These are phyloP conservation scores for Montipora capitata DNA, from an alignment of 92 coral and sea anemone species.

Conservation along the genomic window DNA sequence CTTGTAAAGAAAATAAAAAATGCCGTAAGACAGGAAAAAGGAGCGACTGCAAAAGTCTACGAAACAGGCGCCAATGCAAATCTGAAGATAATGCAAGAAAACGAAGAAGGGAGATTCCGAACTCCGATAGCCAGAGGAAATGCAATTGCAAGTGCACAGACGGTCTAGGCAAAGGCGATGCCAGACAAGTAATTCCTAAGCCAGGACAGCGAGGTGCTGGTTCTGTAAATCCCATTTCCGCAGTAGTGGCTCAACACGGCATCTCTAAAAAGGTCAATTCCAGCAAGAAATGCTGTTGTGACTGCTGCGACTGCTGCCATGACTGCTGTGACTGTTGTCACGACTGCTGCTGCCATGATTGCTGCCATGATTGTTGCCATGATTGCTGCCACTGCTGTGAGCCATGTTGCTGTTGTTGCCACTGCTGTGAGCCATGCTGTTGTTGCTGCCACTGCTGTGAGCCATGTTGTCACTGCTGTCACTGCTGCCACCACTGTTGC, in stretches of 20 bases:
- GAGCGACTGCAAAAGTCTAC: conserved; percentile 17
- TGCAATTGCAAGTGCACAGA: conserved; percentile 60
- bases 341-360: conserved; percentile 62
- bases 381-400: conserved; percentile 82
- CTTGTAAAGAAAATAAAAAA: conserved; percentile 22
- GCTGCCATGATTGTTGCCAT: conserved; percentile 81
- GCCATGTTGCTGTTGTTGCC: conserved; percentile 67
- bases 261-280: conserved; percentile 44
- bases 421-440: conserved; percentile 70
- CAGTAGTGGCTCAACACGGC: conserved; percentile 48
- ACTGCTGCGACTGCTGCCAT: conserved; percentile 41
- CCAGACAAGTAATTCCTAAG: conserved; percentile 33
- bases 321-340: conserved; percentile 77
- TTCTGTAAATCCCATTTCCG: conserved; percentile 50
- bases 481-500: conserved; percentile 56
- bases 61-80: conserved; percentile 1
- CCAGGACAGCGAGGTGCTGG: conserved; percentile 35
- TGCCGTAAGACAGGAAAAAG: conserved; percentile 28
- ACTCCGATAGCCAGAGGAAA: conserved; percentile 14
- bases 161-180: conserved; percentile 5
- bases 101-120: background rate
- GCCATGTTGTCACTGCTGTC: conserved; percentile 50
- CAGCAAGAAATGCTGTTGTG: conserved; percentile 61
- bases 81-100: background rate
- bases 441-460: conserved; percentile 65